phyloP scores from a whole-genome alignment of 2,113 vertebrate species.

The Sapajus apella region DNA sequence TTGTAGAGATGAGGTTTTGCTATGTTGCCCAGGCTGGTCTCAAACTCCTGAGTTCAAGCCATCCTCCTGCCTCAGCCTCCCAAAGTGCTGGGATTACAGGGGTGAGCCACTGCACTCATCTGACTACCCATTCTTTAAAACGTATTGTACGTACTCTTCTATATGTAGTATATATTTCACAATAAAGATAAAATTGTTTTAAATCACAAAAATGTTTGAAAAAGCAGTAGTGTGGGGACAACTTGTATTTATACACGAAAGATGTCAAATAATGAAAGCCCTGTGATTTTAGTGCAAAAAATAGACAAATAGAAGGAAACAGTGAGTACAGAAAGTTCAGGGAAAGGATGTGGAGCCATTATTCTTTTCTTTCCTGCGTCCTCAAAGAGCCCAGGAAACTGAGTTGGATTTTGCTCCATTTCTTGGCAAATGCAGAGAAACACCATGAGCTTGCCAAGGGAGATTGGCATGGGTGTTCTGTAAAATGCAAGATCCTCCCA shows the following conservation, averaged over 20 bases:
- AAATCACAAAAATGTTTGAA: neutral
- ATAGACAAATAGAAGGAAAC: neutral
- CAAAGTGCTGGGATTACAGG: too few species aligned
- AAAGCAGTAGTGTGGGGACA: neutral
- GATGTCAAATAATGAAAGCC: neutral
- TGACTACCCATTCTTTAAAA: rapidly evolving
- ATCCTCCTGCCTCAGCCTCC: too few species aligned
- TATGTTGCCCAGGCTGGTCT: too few species aligned
- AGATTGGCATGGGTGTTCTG: neutral
- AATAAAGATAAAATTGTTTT: neutral
- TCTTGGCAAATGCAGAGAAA: neutral
- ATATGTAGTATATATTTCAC: rapidly evolving
- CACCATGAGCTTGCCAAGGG: rapidly evolving
- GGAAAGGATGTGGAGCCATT: rapidly evolving
- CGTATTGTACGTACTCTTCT: rapidly evolving
- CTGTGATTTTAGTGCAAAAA: neutral
- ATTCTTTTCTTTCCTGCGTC: neutral
- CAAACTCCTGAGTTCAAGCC: too few species aligned
- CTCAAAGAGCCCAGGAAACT: neutral
- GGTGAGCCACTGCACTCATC: too few species aligned
- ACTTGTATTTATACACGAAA: neutral
- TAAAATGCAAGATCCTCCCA: neutral
- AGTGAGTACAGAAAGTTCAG: neutral
- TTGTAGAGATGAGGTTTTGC: too few species aligned
- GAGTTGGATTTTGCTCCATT: neutral